A percentile compares a stretch with the other conserved stretches of the same genome.
Evolutionary conservation across 2,113 vertebrate species (phyloP).

Genomic region (Alexandromys fortis): DNA sequence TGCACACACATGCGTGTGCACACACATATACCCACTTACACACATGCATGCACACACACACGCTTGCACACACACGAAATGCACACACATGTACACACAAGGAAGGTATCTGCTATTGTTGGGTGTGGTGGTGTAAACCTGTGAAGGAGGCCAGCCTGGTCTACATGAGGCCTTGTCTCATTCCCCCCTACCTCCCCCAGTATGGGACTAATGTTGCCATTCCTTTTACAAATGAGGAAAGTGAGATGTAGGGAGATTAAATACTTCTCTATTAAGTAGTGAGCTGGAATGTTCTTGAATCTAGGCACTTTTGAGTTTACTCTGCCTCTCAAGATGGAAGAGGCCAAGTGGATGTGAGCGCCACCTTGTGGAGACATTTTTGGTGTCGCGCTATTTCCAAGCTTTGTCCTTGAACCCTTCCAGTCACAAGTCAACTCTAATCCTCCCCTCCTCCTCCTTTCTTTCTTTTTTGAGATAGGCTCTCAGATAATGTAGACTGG

Average conservation of each 20-base stretch:
- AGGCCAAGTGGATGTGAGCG: neutral
- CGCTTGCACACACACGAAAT: neutral
- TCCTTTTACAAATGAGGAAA: neutral
- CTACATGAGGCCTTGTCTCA: neutral
- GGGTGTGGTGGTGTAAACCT: neutral
- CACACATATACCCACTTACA: too few species aligned
- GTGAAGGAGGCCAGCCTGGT: neutral
- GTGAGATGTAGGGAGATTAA: slow-evolving; percentile 20
- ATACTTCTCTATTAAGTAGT: neutral
- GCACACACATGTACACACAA: neutral
- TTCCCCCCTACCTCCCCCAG: neutral
- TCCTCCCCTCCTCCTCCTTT: too few species aligned
- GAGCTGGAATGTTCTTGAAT: neutral
- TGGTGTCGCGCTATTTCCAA: neutral
- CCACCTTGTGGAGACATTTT: slow-evolving; percentile 61
- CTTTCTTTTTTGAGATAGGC: neutral
- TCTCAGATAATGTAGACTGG: neutral
- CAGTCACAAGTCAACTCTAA: too few species aligned
- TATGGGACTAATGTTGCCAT: neutral
- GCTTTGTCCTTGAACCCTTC: neutral
- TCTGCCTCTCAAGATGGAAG: neutral
- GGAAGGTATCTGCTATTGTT: neutral
- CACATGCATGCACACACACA: neutral
- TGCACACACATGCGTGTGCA: too few species aligned
- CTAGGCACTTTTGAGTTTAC: neutral